A percentile compares a stretch with the other conserved stretches of the same genome.
Conservation (phyloP, 2,113 vertebrate species). For the Calonectris borealis region DNA sequence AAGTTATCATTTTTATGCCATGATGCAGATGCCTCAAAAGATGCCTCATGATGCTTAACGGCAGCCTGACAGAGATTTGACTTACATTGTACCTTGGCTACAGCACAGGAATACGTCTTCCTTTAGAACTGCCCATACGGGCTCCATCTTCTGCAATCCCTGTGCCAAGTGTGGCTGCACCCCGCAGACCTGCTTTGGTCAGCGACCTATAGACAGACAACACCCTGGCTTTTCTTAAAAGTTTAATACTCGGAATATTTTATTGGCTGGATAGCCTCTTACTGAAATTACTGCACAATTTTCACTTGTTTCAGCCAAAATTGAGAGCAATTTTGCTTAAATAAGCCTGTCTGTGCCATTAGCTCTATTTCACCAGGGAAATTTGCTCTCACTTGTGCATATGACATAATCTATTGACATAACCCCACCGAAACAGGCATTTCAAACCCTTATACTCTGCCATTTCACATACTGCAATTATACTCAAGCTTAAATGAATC, state of each 20-base stretch:
- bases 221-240: not conserved
- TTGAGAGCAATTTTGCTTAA: slow-evolving; percentile 60
- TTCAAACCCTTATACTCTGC: not conserved
- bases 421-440: slow-evolving; percentile 17
- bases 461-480: slow-evolving; percentile 3
- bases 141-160: not conserved
- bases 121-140: accelerated
- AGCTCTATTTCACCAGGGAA: slow-evolving; percentile 41
- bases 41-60: accelerated
- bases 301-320: slow-evolving; percentile 60
- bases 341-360: slow-evolving; percentile 28
- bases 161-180: accelerated
- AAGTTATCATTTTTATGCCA: not conserved
- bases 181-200: not conserved
- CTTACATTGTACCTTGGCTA: accelerated
- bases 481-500: not conserved
- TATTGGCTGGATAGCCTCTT: not conserved
- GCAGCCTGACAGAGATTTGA: not conserved
- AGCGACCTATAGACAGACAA: not conserved
- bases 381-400: slow-evolving; percentile 30
- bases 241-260: not conserved
- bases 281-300: slow-evolving; percentile 56
- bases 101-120: accelerated
- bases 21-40: not conserved
- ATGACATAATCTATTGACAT: slow-evolving; percentile 55